Evolutionary conservation across 1,140 invertebrate species (phyloP).

Genomic region (Augochlora pura): DNA sequence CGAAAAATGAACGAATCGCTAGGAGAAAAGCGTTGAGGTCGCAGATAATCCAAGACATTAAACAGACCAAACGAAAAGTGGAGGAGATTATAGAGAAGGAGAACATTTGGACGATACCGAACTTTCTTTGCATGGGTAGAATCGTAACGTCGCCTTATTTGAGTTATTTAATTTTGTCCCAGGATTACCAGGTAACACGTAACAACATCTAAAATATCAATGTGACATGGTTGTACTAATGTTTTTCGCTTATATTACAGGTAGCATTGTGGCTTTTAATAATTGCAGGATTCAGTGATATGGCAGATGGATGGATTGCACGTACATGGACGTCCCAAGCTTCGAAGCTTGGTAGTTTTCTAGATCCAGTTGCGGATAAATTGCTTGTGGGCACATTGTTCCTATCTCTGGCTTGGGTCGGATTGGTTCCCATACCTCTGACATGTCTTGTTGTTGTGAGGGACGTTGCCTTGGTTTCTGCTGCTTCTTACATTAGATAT

Average conservation of each 20-base stretch:
- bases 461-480: conserved; percentile 90
- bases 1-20: conserved; percentile 48
- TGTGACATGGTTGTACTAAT: conserved; percentile 10
- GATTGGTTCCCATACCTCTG: conserved; percentile 92
- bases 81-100: conserved; percentile 83
- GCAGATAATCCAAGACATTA: conserved; percentile 70
- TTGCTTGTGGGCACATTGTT: conserved; percentile 94
- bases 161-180: conserved; percentile 90
- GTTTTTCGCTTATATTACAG: conserved; percentile 53
- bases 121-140: conserved; percentile 91
- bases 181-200: conserved; percentile 84
- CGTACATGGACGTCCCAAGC: conserved; percentile 94
- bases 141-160: conserved; percentile 93
- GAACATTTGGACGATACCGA: conserved; percentile 96
- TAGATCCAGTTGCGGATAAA: conserved; percentile 99
- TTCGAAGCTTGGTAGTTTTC: conserved; percentile 94
- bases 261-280: conserved; percentile 74
- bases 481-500: conserved; percentile 94
- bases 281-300: conserved; percentile 75
- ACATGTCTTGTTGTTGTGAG: conserved; percentile 91
- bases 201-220: conserved; percentile 3
- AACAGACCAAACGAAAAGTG: conserved; percentile 72
- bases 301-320: conserved; percentile 96
- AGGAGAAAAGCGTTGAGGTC: conserved; percentile 66
- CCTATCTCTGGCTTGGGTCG: conserved; percentile 90